Percentiles rank a stretch among this genome's conserved stretches.
These are phyloP conservation scores for Epizoanthus fatuus DNA, from an alignment of 92 coral and sea anemone species.

Conservation along the genomic window DNA sequence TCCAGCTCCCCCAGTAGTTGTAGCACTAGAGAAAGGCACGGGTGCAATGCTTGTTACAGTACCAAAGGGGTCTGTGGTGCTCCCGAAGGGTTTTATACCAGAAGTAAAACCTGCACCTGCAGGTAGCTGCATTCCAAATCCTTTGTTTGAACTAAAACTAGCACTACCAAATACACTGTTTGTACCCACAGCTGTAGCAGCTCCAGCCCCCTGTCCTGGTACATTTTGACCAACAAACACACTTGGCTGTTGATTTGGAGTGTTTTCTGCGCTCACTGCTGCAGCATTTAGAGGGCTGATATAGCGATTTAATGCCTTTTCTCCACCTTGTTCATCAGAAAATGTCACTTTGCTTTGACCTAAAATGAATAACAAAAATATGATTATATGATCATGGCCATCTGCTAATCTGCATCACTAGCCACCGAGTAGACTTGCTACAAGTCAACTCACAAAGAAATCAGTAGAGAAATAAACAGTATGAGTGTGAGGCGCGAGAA, in stretches of 20 bases:
- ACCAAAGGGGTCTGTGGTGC: not conserved
- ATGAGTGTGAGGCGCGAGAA: no score
- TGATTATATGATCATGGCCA: no score
- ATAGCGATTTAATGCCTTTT: constrained; percentile 8
- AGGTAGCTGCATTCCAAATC: constrained; percentile 2
- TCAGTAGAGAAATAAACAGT: no score
- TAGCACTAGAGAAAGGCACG: not conserved
- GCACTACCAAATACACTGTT: constrained; percentile 2
- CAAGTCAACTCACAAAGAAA: no score
- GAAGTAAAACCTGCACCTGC: not conserved
- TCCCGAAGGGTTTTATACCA: constrained; percentile 5
- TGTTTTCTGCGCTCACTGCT: not conserved
- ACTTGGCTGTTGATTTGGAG: not conserved
- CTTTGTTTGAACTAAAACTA: constrained; percentile 1
- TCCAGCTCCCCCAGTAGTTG: constrained; percentile 13
- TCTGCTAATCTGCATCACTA: no score
- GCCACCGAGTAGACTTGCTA: no score
- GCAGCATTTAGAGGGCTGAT: constrained; percentile 30
- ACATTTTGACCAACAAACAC: not conserved
- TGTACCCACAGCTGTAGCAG: not conserved
- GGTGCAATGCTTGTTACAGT: not conserved
- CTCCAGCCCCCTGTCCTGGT: not conserved
- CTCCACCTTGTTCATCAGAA: not conserved
- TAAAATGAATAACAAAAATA: not conserved
- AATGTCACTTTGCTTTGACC: constrained; percentile 4